Percentiles rank a stretch among this genome's conserved stretches.
phyloP scores from a whole-genome alignment of 2,113 vertebrate species.

The Tursiops truncatus region DNA sequence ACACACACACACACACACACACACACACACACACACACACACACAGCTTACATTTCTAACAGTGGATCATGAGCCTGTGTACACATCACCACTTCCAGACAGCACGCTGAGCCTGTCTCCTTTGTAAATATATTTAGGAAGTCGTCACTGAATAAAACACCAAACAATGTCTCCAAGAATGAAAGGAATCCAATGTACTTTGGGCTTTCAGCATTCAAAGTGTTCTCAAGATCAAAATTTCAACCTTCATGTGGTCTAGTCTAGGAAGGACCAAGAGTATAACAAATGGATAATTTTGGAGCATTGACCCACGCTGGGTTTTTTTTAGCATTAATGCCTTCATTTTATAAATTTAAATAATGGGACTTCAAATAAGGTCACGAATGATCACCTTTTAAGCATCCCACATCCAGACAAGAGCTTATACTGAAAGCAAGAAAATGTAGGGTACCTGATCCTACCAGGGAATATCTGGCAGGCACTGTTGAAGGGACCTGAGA shows the following conservation, averaged over 20 bases:
- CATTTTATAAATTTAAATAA: slow-evolving; percentile 1
- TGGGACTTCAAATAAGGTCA: not conserved
- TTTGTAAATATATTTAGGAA: slow-evolving; percentile 78
- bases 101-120: slow-evolving; percentile 39
- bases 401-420: not conserved
- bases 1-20: too few species aligned
- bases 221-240: slow-evolving; percentile 25
- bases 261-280: not conserved
- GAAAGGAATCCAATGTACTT: slow-evolving; percentile 46
- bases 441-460: too few species aligned
- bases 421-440: not conserved
- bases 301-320: not conserved
- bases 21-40: not conserved
- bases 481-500: not conserved
- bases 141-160: slow-evolving; percentile 68
- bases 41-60: not conserved
- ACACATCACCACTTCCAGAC: not conserved
- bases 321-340: not conserved
- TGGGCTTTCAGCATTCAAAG: slow-evolving; percentile 50
- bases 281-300: not conserved
- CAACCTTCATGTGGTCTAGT: not conserved
- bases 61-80: not conserved
- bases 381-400: not conserved
- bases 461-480: not conserved
- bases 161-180: slow-evolving; percentile 52